phyloP scores from a whole-genome alignment of 1,140 invertebrate genomes.

The Philopotamus ludificatus region DNA sequence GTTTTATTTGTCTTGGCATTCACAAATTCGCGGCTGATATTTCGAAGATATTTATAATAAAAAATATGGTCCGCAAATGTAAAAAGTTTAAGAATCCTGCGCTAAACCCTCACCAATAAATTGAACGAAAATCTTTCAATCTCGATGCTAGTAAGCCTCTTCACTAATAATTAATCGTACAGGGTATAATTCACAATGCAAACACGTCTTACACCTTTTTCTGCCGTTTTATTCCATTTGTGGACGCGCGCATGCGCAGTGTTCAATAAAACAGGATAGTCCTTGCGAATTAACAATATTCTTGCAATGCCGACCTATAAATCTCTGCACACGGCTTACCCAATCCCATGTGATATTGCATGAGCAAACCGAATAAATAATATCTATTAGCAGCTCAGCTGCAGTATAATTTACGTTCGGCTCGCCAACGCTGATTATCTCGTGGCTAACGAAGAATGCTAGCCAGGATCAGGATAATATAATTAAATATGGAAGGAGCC shows the following conservation, averaged over 20 bases:
- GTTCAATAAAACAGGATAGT: slow-evolving; percentile 15
- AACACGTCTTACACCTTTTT: too few relatives aligned
- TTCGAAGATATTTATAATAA: too few relatives aligned
- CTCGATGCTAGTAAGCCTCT: too few relatives aligned
- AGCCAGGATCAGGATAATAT: too few relatives aligned
- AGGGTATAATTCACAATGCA: too few relatives aligned
- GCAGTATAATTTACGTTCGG: slow-evolving; percentile 6
- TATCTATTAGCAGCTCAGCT: slow-evolving; percentile 21
- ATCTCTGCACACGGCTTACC: slow-evolving; percentile 7
- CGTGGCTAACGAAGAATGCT: not conserved
- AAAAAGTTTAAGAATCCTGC: too few relatives aligned
- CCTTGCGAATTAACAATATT: slow-evolving; percentile 13
- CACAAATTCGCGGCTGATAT: too few relatives aligned
- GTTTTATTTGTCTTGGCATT: too few relatives aligned
- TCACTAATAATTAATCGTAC: too few relatives aligned
- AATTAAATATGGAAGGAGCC: slow-evolving; percentile 5
- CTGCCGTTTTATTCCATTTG: not conserved
- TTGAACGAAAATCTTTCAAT: too few relatives aligned
- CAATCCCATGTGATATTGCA: slow-evolving; percentile 11
- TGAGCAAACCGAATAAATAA: slow-evolving; percentile 30
- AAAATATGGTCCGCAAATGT: too few relatives aligned
- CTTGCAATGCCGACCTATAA: slow-evolving; percentile 6
- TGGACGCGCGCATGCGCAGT: not conserved
- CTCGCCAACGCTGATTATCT: not conserved
- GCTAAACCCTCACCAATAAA: too few relatives aligned